Conservation (phyloP, 2,797 vertebrate species). For the Poecilia velifera region DNA sequence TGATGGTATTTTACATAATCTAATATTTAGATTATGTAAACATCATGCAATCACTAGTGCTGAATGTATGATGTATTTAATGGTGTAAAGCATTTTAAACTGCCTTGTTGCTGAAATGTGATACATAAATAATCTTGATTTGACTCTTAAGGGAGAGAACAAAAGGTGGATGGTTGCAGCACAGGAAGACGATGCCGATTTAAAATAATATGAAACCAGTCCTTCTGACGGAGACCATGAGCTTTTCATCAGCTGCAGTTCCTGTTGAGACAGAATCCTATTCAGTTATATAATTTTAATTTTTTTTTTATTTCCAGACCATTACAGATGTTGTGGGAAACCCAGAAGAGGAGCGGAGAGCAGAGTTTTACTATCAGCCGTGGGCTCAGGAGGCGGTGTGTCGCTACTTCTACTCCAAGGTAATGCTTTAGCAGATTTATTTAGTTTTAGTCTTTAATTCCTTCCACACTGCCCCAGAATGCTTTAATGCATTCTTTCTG, state of each 20-base stretch:
- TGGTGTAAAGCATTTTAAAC: too few relatives aligned
- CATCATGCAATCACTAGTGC: too few relatives aligned
- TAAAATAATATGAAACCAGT: not conserved
- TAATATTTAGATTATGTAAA: too few relatives aligned
- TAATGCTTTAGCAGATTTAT: slow-evolving; percentile 51
- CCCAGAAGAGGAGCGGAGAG: slow-evolving; percentile 95
- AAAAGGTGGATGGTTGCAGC: not conserved
- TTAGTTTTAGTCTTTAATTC: not conserved
- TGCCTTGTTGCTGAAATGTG: too few relatives aligned
- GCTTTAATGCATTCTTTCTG: not conserved
- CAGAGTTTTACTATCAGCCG: slow-evolving; percentile 98
- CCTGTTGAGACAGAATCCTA: not conserved
- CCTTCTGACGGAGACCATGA: too few relatives aligned
- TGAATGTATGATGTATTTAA: too few relatives aligned
- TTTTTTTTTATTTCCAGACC: slow-evolving; percentile 79
- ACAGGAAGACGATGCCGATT: slow-evolving; percentile 6
- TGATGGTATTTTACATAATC: too few relatives aligned
- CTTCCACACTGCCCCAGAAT: not conserved
- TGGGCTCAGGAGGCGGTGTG: slow-evolving; percentile 99
- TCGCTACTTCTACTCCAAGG: slow-evolving; percentile 99
- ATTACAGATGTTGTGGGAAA: slow-evolving; percentile 99
- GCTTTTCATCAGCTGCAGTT: not conserved
- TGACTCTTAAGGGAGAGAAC: not conserved
- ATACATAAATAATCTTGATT: too few relatives aligned
- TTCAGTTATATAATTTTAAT: slow-evolving; percentile 17